These are phyloP conservation scores for Drymodes brunneopygia DNA, from an alignment of 2,113 vertebrate genomes.

Conservation along the genomic window DNA sequence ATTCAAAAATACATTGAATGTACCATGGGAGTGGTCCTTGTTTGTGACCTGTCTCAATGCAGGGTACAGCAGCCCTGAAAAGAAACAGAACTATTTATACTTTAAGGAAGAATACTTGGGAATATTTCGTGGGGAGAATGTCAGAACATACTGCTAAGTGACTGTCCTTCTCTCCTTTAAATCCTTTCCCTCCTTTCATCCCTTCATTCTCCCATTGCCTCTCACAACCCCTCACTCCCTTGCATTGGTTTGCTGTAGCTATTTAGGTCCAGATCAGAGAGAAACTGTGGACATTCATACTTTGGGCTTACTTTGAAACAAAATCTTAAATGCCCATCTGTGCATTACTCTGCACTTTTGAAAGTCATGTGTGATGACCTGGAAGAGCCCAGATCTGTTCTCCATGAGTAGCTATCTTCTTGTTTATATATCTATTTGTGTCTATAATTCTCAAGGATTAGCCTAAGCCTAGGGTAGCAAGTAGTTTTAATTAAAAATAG, in stretches of 20 bases:
- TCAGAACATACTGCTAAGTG: neutral
- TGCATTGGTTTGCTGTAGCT: neutral
- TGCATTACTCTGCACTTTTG: neutral
- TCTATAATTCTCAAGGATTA: slow-evolving; percentile 58
- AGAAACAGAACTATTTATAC: neutral
- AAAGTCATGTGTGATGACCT: neutral
- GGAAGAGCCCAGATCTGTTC: neutral
- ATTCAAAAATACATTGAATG: neutral
- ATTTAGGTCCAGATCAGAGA: neutral
- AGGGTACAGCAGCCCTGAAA: neutral
- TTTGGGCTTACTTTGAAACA: neutral
- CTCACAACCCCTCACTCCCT: neutral
- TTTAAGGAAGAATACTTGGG: neutral
- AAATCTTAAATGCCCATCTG: neutral
- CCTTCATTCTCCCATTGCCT: neutral
- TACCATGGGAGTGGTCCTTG: neutral
- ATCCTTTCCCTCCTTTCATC: neutral
- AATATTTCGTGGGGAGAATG: neutral
- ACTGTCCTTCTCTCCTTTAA: neutral
- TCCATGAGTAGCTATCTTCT: neutral
- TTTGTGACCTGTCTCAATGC: neutral
- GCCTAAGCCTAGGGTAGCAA: slow-evolving; percentile 15
- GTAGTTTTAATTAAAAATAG: slow-evolving; percentile 70
- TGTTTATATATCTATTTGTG: neutral
- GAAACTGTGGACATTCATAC: neutral